A percentile compares a stretch with the other conserved stretches of the same genome.
These are phyloP conservation scores for Dioctria rufipes DNA, from an alignment of 2,888 invertebrate species.

Conservation along the genomic window DNA sequence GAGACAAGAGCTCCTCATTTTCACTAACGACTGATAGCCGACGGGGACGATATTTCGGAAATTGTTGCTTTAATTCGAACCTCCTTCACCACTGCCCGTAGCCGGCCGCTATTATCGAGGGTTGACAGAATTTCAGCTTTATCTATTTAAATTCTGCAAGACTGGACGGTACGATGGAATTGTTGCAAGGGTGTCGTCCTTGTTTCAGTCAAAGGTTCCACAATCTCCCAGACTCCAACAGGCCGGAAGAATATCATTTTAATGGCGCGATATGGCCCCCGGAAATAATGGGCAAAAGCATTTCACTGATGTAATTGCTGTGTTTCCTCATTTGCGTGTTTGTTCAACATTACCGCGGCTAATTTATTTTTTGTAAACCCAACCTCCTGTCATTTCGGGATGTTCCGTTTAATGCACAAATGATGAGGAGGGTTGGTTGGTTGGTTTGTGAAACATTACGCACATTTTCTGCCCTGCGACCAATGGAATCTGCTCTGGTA, in stretches of 20 bases:
- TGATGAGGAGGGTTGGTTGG: constrained; percentile 23
- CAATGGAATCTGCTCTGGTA: not conserved
- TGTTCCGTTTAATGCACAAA: constrained; percentile 30
- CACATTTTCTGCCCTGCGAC: constrained; percentile 1
- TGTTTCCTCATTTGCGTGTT: constrained; percentile 59
- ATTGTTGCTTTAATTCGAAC: constrained; percentile 49
- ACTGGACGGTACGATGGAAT: not conserved
- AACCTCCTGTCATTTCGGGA: constrained; percentile 29
- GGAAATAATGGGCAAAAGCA: constrained; percentile 55
- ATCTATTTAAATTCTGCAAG: too few relatives aligned
- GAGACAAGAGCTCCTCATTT: constrained; percentile 55
- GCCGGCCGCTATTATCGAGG: not conserved
- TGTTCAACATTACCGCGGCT: constrained; percentile 56
- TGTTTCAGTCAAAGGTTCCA: too few relatives aligned
- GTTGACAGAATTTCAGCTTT: constrained; percentile 4
- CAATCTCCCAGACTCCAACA: not conserved
- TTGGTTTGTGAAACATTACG: constrained; percentile 12
- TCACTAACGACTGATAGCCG: constrained; percentile 10
- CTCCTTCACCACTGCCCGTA: constrained; percentile 2
- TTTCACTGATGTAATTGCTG: constrained; percentile 58
- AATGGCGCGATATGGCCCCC: constrained; percentile 51
- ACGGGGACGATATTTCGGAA: constrained; percentile 29
- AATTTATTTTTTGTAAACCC: constrained; percentile 47
- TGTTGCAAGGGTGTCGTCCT: too few relatives aligned
- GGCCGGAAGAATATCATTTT: constrained; percentile 9